A percentile compares a stretch with the other conserved stretches of the same genome.
Evolutionary conservation across 1,140 invertebrate genomes (phyloP).

Genomic region (Drosophila ananassae): DNA sequence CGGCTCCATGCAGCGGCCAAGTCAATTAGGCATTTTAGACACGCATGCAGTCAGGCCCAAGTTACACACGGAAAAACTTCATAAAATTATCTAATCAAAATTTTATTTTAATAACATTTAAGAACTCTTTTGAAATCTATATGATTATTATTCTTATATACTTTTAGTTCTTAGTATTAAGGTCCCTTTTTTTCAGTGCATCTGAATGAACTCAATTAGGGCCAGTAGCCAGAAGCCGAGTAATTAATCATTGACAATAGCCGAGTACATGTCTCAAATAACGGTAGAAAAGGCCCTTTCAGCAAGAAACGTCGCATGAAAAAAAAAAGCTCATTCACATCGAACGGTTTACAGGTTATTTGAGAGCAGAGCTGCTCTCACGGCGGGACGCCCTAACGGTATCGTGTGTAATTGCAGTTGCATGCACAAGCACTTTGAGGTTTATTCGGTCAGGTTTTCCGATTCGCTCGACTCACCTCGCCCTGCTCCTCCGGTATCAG

Average conservation of each 20-base stretch:
- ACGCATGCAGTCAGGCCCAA: constrained; percentile 54
- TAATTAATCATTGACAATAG: constrained; percentile 66
- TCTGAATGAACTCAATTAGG: constrained; percentile 67
- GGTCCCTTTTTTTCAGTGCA: constrained; percentile 7
- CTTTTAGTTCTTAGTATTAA: neutral
- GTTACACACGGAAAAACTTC: constrained; percentile 4
- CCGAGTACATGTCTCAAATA: constrained; percentile 31
- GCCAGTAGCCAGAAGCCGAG: constrained; percentile 44
- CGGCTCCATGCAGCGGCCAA: constrained; percentile 33
- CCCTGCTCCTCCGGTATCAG: constrained; percentile 15
- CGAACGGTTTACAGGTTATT: constrained; percentile 65
- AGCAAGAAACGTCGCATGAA: constrained; percentile 23
- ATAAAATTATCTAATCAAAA: neutral
- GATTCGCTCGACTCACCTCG: constrained; percentile 11
- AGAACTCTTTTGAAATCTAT: neutral
- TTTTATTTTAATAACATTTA: neutral
- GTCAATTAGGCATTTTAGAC: constrained; percentile 77
- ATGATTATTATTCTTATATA: no score
- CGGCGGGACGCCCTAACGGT: constrained; percentile 66
- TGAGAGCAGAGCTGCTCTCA: constrained; percentile 41
- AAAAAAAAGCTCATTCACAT: constrained; percentile 34
- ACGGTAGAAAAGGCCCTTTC: constrained; percentile 40
- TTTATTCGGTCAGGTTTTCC: constrained; percentile 67
- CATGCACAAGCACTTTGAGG: constrained; percentile 66
- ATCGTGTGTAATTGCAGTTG: constrained; percentile 76